A percentile compares a stretch with the other conserved stretches of the same genome.
phyloP scores from a whole-genome alignment of 2,113 vertebrate genomes.

The Gadus chalcogrammus region DNA sequence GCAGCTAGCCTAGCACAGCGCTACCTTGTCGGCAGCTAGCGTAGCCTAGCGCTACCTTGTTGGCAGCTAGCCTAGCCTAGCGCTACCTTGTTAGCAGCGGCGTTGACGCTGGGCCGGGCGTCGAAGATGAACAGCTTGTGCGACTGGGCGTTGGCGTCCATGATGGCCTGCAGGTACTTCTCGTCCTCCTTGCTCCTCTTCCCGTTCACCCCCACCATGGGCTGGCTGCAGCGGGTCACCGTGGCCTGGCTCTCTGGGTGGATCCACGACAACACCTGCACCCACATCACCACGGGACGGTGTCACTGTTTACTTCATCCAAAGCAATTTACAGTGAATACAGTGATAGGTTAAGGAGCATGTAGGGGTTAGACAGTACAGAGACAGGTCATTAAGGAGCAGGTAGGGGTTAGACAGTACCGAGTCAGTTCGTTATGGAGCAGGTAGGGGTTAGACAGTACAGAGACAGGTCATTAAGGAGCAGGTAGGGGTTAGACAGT shows the following conservation, averaged over 20 bases:
- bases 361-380: no score
- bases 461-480: no score
- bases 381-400: no score
- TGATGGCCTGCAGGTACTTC: conserved; percentile 92
- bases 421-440: no score
- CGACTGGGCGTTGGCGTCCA: conserved; percentile 98
- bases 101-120: conserved; percentile 91
- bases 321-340: no score
- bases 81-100: conserved; percentile 90
- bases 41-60: no score
- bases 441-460: no score
- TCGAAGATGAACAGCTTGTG: conserved; percentile 98
- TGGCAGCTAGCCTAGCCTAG: neutral
- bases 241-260: conserved; percentile 97
- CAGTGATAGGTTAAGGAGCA: no score
- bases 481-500: no score
- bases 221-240: conserved; percentile 91
- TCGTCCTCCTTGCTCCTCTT: conserved; percentile 96
- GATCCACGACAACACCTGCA: conserved; percentile 95
- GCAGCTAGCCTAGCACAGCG: no score
- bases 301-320: neutral
- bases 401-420: no score
- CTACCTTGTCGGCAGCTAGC: no score
- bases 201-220: conserved; percentile 91
- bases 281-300: neutral